Evolutionary conservation across 2,888 invertebrate genomes (phyloP).

Genomic region (Digitonthophagus gazella): DNA sequence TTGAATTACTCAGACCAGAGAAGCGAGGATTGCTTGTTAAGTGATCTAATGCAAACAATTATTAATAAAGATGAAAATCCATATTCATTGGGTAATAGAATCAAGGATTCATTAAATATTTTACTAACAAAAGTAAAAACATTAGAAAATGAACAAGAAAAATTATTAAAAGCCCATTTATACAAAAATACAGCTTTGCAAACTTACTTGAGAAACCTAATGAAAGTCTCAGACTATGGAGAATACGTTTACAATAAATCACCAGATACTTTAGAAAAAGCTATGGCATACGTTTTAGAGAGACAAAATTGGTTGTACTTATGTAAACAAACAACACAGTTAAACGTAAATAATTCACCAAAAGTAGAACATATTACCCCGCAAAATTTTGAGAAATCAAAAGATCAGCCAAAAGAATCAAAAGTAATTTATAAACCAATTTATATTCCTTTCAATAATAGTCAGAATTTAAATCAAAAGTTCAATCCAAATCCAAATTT

Average conservation of each 20-base stretch:
- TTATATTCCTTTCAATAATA: no score
- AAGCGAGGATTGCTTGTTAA: background rate
- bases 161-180: background rate
- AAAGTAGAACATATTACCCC: background rate
- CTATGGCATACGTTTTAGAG: background rate
- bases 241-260: background rate
- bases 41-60: background rate
- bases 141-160: background rate
- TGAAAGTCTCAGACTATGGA: background rate
- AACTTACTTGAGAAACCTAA: background rate
- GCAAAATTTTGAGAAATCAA: background rate
- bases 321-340: background rate
- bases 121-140: background rate
- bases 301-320: background rate
- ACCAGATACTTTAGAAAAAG: background rate
- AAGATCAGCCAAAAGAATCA: background rate
- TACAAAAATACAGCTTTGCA: background rate
- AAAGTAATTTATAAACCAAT: background rate
- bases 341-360: background rate
- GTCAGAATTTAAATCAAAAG: background rate
- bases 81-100: background rate
- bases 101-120: background rate
- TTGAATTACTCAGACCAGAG: constrained; percentile 3
- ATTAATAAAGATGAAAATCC: constrained; percentile 12
- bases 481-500: background rate